Evolutionary conservation across 53 echinoderm and acorn worm genomes (phyloP).

Genomic region (Temnopleurus reevesii): DNA sequence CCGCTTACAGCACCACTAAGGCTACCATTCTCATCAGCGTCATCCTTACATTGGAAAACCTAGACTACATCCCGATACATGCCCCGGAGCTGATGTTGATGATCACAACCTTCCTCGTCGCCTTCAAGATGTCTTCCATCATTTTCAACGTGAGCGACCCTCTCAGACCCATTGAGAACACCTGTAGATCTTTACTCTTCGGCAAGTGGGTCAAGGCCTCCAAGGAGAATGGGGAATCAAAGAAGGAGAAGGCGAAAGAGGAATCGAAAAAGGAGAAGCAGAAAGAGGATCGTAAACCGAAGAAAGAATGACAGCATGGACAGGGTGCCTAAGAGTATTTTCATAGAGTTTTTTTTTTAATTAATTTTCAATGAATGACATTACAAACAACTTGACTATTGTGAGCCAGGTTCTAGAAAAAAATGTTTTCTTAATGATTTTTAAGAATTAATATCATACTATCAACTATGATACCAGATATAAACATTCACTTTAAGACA

Average conservation of each 20-base stretch:
- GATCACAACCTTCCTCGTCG: constrained; percentile 66
- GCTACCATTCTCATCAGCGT: constrained; percentile 71
- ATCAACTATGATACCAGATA: background rate
- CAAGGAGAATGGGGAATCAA: background rate
- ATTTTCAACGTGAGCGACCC: constrained; percentile 74
- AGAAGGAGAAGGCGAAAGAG: background rate
- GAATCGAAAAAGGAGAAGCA: background rate
- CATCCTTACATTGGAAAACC: constrained; percentile 73
- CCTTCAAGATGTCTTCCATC: constrained; percentile 69
- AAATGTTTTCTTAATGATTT: background rate
- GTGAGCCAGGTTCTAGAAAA: background rate
- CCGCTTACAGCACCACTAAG: constrained; percentile 73
- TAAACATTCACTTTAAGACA: too few relatives aligned
- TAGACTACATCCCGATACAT: constrained; percentile 72
- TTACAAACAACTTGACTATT: background rate
- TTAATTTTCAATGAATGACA: too few relatives aligned
- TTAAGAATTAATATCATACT: background rate
- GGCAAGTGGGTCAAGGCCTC: constrained; percentile 57
- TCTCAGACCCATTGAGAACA: constrained; percentile 68
- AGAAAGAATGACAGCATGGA: constrained; percentile 20
- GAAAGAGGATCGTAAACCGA: background rate
- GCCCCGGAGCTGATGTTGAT: constrained; percentile 73
- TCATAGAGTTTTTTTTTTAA: too few relatives aligned
- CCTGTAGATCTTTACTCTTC: constrained; percentile 72
- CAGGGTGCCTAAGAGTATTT: too few relatives aligned